Conservation (phyloP, 1,140 invertebrate genomes). For the Bombus waltoni region DNA sequence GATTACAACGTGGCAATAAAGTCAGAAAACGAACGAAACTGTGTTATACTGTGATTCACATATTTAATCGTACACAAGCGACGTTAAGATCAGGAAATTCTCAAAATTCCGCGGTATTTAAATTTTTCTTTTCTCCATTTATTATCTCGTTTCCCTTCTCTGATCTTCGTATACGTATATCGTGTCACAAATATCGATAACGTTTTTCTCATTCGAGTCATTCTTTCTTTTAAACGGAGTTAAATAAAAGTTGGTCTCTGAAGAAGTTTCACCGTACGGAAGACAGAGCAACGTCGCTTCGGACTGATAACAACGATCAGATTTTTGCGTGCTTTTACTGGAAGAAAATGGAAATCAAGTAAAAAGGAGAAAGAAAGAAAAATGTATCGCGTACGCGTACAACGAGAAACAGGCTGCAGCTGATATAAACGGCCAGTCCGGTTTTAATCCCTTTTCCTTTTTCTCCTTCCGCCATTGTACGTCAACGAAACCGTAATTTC, state of each 20-base stretch:
- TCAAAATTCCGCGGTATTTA: no score
- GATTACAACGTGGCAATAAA: no score
- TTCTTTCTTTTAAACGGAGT: neutral
- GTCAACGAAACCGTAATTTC: slow-evolving; percentile 17
- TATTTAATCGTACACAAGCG: no score
- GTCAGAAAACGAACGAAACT: neutral
- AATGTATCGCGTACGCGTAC: no score
- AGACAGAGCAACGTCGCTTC: neutral
- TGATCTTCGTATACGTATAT: neutral
- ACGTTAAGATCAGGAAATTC: no score
- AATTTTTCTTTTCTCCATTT: neutral
- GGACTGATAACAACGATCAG: slow-evolving; percentile 11
- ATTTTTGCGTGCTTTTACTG: neutral
- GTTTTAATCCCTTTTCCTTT: neutral
- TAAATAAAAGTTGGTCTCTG: neutral
- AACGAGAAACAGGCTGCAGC: neutral
- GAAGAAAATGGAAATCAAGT: no score
- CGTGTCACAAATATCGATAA: neutral
- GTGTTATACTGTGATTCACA: no score
- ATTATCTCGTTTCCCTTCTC: neutral
- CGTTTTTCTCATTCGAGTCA: neutral
- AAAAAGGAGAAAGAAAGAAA: neutral
- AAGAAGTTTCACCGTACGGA: neutral
- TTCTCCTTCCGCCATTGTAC: neutral
- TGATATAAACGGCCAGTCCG: neutral